Evolutionary conservation across 2,888 invertebrate genomes (phyloP).

Genomic region (Chrysina gloriosa): DNA sequence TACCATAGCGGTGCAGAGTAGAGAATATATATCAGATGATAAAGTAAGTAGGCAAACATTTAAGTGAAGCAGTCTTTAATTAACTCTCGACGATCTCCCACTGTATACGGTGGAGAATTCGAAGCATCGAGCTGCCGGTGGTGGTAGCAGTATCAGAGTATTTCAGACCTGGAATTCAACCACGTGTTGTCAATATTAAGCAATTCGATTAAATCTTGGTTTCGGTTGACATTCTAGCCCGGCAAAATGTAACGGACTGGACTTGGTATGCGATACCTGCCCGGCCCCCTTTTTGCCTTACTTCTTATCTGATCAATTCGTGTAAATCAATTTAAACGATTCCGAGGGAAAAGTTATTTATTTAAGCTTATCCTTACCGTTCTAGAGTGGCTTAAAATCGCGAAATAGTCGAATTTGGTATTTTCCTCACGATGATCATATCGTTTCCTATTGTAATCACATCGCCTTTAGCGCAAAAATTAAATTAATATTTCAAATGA

Average conservation of each 20-base stretch:
- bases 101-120: constrained; percentile 48
- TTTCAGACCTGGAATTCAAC: constrained; percentile 50
- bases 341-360: constrained; percentile 19
- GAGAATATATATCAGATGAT: constrained; percentile 46
- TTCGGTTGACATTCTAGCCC: constrained; percentile 47
- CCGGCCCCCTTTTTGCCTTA: constrained; percentile 13
- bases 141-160: constrained; percentile 45
- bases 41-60: constrained; percentile 50
- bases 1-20: constrained; percentile 6
- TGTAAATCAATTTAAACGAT: constrained; percentile 34
- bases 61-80: constrained; percentile 48
- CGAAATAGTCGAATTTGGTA: too few relatives aligned
- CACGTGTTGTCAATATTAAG: constrained; percentile 59
- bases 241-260: constrained; percentile 23
- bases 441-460: too few relatives aligned
- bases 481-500: too few relatives aligned
- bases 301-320: constrained; percentile 20
- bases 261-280: constrained; percentile 13
- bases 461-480: too few relatives aligned
- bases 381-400: too few relatives aligned
- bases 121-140: constrained; percentile 47
- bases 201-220: constrained; percentile 60
- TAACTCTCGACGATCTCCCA: constrained; percentile 48
- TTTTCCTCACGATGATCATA: not conserved
- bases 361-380: not conserved